phyloP scores from a whole-genome alignment of 2,113 vertebrate genomes.

The Variabilichromis moorii region DNA sequence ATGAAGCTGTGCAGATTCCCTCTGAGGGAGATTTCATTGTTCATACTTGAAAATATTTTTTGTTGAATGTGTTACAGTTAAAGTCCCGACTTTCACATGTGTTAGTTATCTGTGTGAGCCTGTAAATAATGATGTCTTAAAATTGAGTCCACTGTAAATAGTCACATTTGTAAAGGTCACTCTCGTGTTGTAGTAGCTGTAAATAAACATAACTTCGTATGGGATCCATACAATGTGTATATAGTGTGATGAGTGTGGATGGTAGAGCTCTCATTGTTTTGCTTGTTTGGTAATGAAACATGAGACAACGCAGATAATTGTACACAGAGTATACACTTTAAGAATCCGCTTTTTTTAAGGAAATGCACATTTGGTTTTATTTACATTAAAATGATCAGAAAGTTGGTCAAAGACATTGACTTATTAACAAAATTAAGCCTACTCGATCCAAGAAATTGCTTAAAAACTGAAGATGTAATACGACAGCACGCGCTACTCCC shows the following conservation, averaged over 20 bases:
- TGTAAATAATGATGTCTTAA: neutral
- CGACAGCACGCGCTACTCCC: neutral
- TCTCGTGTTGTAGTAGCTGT: neutral
- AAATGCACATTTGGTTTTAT: neutral
- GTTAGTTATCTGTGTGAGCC: neutral
- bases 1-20: conserved; percentile 16
- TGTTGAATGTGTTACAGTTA: conserved; percentile 13
- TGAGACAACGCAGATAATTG: neutral
- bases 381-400: neutral
- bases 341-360: neutral
- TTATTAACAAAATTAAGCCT: neutral
- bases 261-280: neutral
- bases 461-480: neutral
- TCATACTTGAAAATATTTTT: conserved; percentile 44
- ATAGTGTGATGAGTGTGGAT: neutral
- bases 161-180: neutral
- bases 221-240: conserved; percentile 16
- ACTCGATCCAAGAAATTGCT: neutral
- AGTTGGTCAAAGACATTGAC: neutral
- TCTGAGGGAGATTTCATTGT: neutral
- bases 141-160: conserved; percentile 8
- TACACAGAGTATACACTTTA: neutral
- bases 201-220: conserved; percentile 9
- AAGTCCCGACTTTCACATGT: neutral
- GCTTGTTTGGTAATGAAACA: neutral